Percentiles rank a stretch among this genome's conserved stretches.
phyloP scores from a whole-genome alignment of 2,113 vertebrate species.

The Hipposideros armiger region DNA sequence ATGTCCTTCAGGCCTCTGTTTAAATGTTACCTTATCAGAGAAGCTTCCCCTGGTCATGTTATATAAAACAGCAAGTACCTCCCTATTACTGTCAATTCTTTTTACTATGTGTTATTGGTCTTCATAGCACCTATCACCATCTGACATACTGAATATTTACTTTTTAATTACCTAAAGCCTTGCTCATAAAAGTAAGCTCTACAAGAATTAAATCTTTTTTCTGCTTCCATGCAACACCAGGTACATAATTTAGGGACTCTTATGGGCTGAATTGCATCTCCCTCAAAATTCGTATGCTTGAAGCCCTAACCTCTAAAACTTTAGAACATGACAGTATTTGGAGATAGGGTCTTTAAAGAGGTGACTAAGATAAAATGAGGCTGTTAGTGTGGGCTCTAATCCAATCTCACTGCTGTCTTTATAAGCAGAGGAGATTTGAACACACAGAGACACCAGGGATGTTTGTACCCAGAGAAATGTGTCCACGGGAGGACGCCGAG shows the following conservation, averaged over 20 bases:
- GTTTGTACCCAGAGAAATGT: not conserved
- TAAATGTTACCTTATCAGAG: not conserved
- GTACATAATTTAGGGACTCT: not conserved
- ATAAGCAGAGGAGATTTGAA: not conserved
- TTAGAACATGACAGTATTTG: not conserved
- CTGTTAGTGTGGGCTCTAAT: not conserved
- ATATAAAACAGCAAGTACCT: rapidly evolving
- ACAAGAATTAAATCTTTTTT: not conserved
- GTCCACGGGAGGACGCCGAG: not conserved
- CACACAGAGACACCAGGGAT: not conserved
- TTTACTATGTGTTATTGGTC: not conserved
- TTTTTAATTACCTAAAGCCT: not conserved
- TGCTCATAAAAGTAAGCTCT: not conserved
- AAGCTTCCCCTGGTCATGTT: not conserved
- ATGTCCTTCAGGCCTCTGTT: not conserved
- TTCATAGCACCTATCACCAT: not conserved
- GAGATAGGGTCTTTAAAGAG: not conserved
- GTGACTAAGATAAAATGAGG: not conserved
- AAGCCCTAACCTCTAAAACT: not conserved
- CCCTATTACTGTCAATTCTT: rapidly evolving
- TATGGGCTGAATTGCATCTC: not conserved
- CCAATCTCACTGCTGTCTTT: not conserved
- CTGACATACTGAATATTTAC: not conserved
- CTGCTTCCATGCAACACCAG: not conserved
- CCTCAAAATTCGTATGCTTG: not conserved